A percentile compares a stretch with the other conserved stretches of the same genome.
These are phyloP conservation scores for Myripristis jacobus DNA, from an alignment of 2,797 vertebrate species.

Conservation along the genomic window DNA sequence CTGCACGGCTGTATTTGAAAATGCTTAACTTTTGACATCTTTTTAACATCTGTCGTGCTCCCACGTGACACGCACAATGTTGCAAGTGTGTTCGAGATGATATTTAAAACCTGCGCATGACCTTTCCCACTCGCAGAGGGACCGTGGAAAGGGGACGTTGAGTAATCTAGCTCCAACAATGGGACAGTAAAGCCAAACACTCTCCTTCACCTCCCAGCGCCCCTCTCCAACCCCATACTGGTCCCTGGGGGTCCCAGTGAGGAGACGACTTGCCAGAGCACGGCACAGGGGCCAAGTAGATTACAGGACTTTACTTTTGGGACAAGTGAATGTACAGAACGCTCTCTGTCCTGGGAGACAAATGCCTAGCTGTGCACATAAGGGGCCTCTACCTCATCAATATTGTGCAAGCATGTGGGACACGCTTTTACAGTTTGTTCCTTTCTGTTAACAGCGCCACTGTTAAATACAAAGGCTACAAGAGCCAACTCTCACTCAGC, in stretches of 20 bases:
- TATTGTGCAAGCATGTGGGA: background rate
- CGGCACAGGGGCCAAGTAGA: background rate
- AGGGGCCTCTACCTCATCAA: background rate
- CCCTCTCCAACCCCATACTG: background rate
- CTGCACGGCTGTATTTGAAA: no score
- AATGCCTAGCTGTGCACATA: slow-evolving; percentile 30
- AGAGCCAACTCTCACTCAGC: background rate
- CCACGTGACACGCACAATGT: background rate
- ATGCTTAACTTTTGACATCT: slow-evolving; percentile 18
- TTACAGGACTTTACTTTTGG: slow-evolving; percentile 9
- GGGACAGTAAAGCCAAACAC: slow-evolving; percentile 5
- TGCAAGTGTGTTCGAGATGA: slow-evolving; percentile 10
- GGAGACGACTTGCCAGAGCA: slow-evolving; percentile 6
- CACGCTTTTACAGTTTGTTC: background rate
- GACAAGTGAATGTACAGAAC: slow-evolving; percentile 27
- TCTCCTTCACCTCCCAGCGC: slow-evolving; percentile 6
- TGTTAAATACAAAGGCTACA: background rate
- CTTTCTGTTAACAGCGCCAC: background rate
- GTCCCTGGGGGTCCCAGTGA: slow-evolving; percentile 20
- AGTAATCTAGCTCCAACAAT: slow-evolving; percentile 37
- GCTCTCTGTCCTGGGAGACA: slow-evolving; percentile 46
- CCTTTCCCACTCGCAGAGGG: slow-evolving; percentile 11
- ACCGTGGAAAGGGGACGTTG: slow-evolving; percentile 42
- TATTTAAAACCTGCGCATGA: background rate
- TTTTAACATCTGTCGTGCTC: slow-evolving; percentile 12